These are phyloP conservation scores for Leucoraja erinaceus DNA, from an alignment of 2,113 vertebrate genomes.

Conservation along the genomic window DNA sequence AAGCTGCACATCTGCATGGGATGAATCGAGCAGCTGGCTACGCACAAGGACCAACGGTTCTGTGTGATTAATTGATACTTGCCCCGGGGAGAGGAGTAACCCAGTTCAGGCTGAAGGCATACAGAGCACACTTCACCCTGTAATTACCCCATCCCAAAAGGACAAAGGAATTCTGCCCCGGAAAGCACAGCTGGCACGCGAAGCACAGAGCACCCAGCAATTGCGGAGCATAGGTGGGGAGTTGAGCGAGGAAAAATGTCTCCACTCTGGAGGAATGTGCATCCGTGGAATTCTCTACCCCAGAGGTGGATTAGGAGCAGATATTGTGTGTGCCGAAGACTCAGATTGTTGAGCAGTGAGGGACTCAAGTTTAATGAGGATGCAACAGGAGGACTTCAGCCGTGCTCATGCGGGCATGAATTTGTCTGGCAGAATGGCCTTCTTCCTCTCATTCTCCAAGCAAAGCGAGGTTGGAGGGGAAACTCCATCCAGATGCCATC, in stretches of 20 bases:
- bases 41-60: not conserved
- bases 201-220: not conserved
- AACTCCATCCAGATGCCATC: not conserved
- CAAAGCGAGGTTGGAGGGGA: not conserved
- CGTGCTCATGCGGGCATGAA: too few relatives aligned
- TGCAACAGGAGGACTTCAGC: too few relatives aligned
- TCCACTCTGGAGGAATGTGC: too few relatives aligned
- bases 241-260: too few relatives aligned
- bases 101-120: not conserved
- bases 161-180: not conserved
- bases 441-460: not conserved
- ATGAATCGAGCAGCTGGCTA: not conserved
- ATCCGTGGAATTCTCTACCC: too few relatives aligned
- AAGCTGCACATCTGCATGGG: not conserved
- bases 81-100: not conserved
- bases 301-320: too few relatives aligned
- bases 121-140: not conserved
- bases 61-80: not conserved
- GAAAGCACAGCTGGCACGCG: too few relatives aligned
- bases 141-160: not conserved
- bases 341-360: too few relatives aligned
- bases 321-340: too few relatives aligned
- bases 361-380: too few relatives aligned
- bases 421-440: too few relatives aligned
- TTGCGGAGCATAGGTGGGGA: not conserved